These are phyloP conservation scores for Drosophila ficusphila DNA, from an alignment of 1,140 invertebrate species.

Conservation along the genomic window DNA sequence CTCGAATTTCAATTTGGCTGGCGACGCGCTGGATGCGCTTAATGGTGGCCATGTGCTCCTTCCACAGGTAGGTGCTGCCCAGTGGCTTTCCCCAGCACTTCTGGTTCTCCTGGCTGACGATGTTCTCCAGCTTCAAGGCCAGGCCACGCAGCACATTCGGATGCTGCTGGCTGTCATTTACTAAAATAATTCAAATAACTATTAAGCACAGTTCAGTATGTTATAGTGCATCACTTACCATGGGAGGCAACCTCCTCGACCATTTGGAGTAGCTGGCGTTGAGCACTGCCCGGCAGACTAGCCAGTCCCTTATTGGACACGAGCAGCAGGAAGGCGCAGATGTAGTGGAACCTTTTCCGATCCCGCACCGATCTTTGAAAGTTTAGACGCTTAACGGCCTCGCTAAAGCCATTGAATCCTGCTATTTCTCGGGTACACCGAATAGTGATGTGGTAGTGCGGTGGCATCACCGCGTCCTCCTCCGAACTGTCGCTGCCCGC, in stretches of 20 bases:
- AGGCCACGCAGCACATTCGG: conserved; percentile 92
- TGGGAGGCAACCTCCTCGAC: conserved; percentile 96
- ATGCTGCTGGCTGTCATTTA: conserved; percentile 94
- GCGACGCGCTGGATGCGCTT: conserved; percentile 93
- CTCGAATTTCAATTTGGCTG: conserved; percentile 90
- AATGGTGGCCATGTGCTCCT: conserved; percentile 93
- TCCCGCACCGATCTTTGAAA: conserved; percentile 97
- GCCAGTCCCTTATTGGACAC: conserved; percentile 93
- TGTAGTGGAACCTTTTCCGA: conserved; percentile 97
- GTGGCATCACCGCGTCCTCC: conserved; percentile 86
- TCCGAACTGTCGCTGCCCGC: conserved; percentile 28
- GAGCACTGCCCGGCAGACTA: conserved; percentile 94
- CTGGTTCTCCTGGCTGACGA: conserved; percentile 87
- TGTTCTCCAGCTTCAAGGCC: conserved; percentile 89
- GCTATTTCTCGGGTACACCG: conserved; percentile 97
- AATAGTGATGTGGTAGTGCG: conserved; percentile 96
- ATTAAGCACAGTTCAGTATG: too few species aligned
- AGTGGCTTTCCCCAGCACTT: conserved; percentile 94
- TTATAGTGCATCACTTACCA: conserved; percentile 88
- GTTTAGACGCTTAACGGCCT: conserved; percentile 96
- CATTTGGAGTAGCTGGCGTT: conserved; percentile 96
- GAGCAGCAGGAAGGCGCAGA: conserved; percentile 95
- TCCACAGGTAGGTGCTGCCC: conserved; percentile 95
- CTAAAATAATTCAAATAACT: conserved; percentile 83
- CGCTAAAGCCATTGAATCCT: conserved; percentile 96